These are phyloP conservation scores for Epizoanthus fatuus DNA, from an alignment of 92 coral and sea anemone species.

Conservation along the genomic window DNA sequence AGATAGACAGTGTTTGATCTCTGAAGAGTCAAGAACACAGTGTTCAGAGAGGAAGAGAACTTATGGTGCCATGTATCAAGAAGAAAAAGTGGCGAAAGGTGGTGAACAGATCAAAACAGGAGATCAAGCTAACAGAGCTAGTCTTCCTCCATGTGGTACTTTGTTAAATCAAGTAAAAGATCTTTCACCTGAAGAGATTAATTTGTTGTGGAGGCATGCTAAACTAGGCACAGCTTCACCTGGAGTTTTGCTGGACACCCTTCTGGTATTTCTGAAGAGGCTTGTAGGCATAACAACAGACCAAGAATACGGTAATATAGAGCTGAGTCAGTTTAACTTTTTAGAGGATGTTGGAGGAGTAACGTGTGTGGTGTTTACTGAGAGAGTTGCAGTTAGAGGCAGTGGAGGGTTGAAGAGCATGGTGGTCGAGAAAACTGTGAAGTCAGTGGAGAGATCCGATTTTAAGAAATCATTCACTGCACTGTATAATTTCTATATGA, in stretches of 20 bases:
- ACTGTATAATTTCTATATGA: conserved; percentile 11
- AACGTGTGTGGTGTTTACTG: conserved; percentile 1
- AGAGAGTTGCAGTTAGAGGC: neutral
- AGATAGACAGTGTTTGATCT: neutral
- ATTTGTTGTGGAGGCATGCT: neutral
- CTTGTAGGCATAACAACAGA: neutral
- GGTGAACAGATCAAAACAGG: neutral
- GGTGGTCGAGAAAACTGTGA: conserved; percentile 2
- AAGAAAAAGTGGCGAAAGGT: neutral
- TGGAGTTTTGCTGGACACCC: conserved; percentile 1
- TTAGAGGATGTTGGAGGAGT: neutral
- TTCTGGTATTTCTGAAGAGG: conserved; percentile 14
- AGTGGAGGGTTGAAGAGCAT: conserved; percentile 3
- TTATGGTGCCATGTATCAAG: neutral
- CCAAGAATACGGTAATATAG: conserved; percentile 9
- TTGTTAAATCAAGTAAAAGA: neutral
- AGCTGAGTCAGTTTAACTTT: neutral
- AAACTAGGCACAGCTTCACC: conserved; percentile 17
- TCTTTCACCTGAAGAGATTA: neutral
- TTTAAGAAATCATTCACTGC: conserved; percentile 14
- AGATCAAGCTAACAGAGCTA: neutral
- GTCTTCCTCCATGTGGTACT: neutral
- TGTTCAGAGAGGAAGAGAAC: conserved; percentile 8
- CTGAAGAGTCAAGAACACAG: neutral
- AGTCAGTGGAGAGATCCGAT: neutral